These are phyloP conservation scores for Rhynchomys soricoides DNA, from an alignment of 2,113 vertebrate genomes.

Conservation along the genomic window DNA sequence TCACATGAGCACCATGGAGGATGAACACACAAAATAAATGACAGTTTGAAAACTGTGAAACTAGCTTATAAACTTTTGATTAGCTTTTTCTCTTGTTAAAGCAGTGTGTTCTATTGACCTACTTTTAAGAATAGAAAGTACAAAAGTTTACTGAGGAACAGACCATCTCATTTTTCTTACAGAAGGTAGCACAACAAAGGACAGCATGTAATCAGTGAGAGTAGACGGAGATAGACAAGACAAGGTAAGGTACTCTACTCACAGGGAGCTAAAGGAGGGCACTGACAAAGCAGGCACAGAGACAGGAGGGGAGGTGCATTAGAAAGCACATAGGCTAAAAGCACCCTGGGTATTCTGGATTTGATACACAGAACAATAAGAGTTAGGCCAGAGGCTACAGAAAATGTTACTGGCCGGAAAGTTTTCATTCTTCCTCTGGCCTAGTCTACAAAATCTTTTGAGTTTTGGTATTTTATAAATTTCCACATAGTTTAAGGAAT, in stretches of 20 bases:
- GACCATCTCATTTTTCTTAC: slow-evolving; percentile 15
- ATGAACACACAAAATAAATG: background rate
- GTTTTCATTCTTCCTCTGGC: too few species aligned
- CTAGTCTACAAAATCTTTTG: slow-evolving; percentile 28
- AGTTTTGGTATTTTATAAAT: background rate
- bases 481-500: background rate
- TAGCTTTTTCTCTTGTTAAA: slow-evolving; percentile 45
- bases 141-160: background rate
- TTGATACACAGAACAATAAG: background rate
- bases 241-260: background rate
- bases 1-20: background rate
- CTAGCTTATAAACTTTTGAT: background rate
- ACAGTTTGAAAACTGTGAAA: background rate
- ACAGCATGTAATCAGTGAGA: slow-evolving; percentile 9
- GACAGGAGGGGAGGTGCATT: background rate
- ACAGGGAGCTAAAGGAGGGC: background rate
- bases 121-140: slow-evolving; percentile 36
- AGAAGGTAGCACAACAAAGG: slow-evolving; percentile 7
- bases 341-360: background rate
- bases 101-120: background rate
- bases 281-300: background rate
- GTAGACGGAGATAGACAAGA: background rate
- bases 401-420: too few species aligned
- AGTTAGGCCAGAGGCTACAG: background rate
- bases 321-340: background rate